Evolutionary conservation across 2,797 vertebrate species (phyloP), one percentile per base, ranked within the genome.

Genomic region (Gadopsis marmoratus): DNA sequence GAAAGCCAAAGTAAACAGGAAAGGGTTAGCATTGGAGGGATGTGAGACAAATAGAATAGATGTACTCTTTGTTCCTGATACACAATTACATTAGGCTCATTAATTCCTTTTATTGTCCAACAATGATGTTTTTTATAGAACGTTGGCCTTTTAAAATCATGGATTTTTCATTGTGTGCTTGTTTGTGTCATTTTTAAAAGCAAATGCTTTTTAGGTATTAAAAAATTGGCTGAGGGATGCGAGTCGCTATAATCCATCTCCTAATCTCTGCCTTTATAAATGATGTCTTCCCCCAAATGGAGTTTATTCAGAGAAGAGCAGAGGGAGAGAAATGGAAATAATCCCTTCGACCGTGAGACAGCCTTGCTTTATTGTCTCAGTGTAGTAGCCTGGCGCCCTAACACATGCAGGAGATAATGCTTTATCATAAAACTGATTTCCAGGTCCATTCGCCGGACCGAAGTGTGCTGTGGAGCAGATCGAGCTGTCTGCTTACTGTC

Each of bases 391-490:
- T 81, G 58, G 4, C 39, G 78, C 50, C 68, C 55, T 16, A 78
- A 67, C 82, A 56, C 73, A 74, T 67, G 59, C 74, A 69, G 63
- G 26, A 78, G 71, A 85, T 85, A 83, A 93, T 85, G 76, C 53
- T 41, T 88, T 73, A 86, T 85, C 78, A 76, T 83, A 66, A 85
- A 90, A 86, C 70, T 4, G 67, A 89, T 89, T 86, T 82, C 81
- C 69, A 66, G 64, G 79, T 78, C 86, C 61, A 31, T 71, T 76
- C 33, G 1, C 74, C 45, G 77, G 50, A 19, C 70, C 3, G 81
- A 74, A 48, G 56, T 82, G 83, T 75, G 82, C 76, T 65, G 45
- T 39, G 75, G 69, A 82, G 78, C 71, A 60, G 53, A 84, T 72
- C 73, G 23, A 55, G 69, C 73, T 55, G 63, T 76, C 75, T 66